Percentiles rank a stretch among this genome's conserved stretches.
These are phyloP conservation scores for Upupa epops DNA, from an alignment of 2,113 vertebrate species.

Conservation along the genomic window DNA sequence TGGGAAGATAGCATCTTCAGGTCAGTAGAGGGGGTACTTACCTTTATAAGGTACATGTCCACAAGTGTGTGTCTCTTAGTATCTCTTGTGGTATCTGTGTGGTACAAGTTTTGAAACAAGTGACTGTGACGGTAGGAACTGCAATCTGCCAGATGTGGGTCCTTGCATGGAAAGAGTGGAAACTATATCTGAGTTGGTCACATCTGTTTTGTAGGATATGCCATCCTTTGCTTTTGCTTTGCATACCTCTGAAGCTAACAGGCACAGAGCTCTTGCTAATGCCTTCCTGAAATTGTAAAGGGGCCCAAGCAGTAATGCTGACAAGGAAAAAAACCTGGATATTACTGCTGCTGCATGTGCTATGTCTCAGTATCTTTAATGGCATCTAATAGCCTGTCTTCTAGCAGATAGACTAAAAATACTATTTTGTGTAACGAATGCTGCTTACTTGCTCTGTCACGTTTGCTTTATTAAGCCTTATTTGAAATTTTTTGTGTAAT, in stretches of 20 bases:
- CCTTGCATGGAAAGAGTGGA: background rate
- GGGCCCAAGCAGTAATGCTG: background rate
- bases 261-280: background rate
- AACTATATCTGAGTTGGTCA: background rate
- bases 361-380: background rate
- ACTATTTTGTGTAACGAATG: background rate
- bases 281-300: background rate
- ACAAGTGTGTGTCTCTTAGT: background rate
- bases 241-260: background rate
- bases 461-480: background rate
- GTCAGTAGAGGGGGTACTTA: slow-evolving; percentile 24
- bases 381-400: background rate
- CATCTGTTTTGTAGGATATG: background rate
- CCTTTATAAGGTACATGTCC: background rate
- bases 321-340: background rate
- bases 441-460: background rate
- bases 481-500: background rate
- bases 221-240: background rate
- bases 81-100: background rate
- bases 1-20: background rate
- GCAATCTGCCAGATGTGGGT: accelerated
- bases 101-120: background rate
- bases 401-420: background rate
- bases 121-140: background rate
- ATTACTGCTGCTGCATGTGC: accelerated